Conservation (phyloP, 1,140 invertebrate genomes). For the Berghia stephanieae region DNA sequence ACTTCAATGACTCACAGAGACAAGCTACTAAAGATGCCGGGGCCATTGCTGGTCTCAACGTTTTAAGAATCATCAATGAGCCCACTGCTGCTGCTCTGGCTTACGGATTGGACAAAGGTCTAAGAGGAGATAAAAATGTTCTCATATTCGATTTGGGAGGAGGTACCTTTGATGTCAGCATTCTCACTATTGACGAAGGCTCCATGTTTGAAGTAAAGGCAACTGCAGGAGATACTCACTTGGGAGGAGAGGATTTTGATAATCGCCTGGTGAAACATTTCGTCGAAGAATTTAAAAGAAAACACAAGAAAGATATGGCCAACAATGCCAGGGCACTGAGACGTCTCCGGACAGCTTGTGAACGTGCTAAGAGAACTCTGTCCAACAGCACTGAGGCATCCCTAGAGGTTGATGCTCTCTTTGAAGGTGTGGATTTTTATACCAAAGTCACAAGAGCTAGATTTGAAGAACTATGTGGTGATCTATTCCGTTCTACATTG, state of each 20-base stretch:
- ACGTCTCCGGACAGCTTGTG: conserved; percentile 90
- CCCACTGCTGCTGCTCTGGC: conserved; percentile 69
- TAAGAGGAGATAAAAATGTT: conserved; percentile 51
- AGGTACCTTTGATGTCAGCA: too few species aligned
- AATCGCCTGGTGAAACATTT: conserved; percentile 85
- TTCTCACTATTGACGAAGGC: too few species aligned
- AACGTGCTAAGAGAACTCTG: conserved; percentile 95
- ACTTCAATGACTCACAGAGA: too few species aligned
- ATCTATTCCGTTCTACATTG: conserved; percentile 86
- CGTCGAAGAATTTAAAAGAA: conserved; percentile 94
- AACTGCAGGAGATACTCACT: conserved; percentile 76
- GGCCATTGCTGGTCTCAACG: too few species aligned
- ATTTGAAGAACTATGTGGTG: too few species aligned
- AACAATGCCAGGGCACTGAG: conserved; percentile 89
- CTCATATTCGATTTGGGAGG: too few species aligned
- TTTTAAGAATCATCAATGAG: too few species aligned
- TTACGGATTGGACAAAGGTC: conserved; percentile 71
- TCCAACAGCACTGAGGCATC: too few species aligned
- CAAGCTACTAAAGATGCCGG: too few species aligned
- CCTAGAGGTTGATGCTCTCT: conserved; percentile 69
- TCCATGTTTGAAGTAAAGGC: conserved; percentile 76
- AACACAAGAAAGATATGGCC: conserved; percentile 94
- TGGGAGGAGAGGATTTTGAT: conserved; percentile 79
- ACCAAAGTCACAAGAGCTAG: too few species aligned
- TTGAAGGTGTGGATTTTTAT: conserved; percentile 98